phyloP scores from a whole-genome alignment of 2,113 vertebrate genomes.

The Labrus mixtus region DNA sequence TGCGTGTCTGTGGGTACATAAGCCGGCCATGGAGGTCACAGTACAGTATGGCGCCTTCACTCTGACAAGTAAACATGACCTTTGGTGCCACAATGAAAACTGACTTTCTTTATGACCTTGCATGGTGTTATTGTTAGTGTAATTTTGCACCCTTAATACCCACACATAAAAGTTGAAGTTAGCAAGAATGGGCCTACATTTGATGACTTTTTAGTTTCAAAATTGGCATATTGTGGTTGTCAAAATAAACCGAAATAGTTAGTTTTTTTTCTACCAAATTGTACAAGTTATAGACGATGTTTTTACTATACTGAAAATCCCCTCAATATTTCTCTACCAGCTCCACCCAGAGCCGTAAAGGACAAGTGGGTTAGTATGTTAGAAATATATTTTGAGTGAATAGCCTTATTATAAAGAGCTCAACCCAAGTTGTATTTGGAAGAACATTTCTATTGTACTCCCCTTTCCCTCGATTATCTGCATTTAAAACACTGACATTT shows the following conservation, averaged over 20 bases:
- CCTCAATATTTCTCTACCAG: background rate
- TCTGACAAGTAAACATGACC: slow-evolving; percentile 85
- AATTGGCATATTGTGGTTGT: no score
- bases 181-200: slow-evolving; percentile 8
- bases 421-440: slow-evolving; percentile 32
- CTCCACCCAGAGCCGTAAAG: background rate
- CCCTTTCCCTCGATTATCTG: slow-evolving; percentile 44
- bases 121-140: slow-evolving; percentile 70
- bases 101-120: slow-evolving; percentile 81
- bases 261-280: background rate
- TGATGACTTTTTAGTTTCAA: background rate
- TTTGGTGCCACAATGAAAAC: slow-evolving; percentile 80
- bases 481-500: slow-evolving; percentile 72
- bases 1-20: slow-evolving; percentile 62
- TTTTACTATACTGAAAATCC: background rate
- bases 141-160: slow-evolving; percentile 60
- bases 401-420: slow-evolving; percentile 35
- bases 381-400: slow-evolving; percentile 20
- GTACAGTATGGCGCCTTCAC: slow-evolving; percentile 83
- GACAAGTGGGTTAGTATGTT: slow-evolving; percentile 22
- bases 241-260: background rate
- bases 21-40: slow-evolving; percentile 79
- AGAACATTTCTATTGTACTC: slow-evolving; percentile 33
- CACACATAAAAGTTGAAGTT: slow-evolving; percentile 35
- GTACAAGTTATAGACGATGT: background rate